Evolutionary conservation across 2,113 vertebrate genomes (phyloP), one percentile per base, ranked within the genome.

Genomic region (Tragulus kanchil): DNA sequence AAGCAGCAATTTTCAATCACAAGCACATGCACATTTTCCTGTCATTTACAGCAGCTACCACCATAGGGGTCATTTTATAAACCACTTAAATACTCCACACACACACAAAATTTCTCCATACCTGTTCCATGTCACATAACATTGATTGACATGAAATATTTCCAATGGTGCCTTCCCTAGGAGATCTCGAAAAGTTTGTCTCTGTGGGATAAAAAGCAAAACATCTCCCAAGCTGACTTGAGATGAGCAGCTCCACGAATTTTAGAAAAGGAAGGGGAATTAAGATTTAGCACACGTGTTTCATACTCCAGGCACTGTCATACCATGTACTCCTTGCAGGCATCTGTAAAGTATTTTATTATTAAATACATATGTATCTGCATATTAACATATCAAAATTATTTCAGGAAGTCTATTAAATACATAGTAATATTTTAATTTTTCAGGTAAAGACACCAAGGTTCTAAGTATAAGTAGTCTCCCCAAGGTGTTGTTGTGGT

Each of bases 1-100:
- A 90, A 96, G 92, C 26, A 79, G 84, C 61, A 88, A 92, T 98
- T 97, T 98, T 85, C 75, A 89, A 78, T 97, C 86, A 82, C 26
- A 42, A 79, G 50, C 61, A 7, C 1, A 1, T 65, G 85, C n/a
- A 61, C 11, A 16, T 45, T 62, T 94, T 89, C 73, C 82, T 85
- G 36, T 50, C 90, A 10, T 93, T 98, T 98, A 92, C 3, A 90
- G 77, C 65, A 90, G 81, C 42, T 94, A 83, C 2, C 62, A 78
- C 75, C 62, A 83, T 58, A 87, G 94, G 88, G 96, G 89, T 95
- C 90, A 97, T 96, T 98, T 97, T 97, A 95, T 91, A 93, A 97
- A 93, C 0, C 1, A 94, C 8, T 96, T 97, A 97, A 97, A 79
- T 45, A 75, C 67, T 81, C 21, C 45, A 31, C 59, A 85, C 15